These are phyloP conservation scores for Herpailurus yagouaroundi DNA, from an alignment of 2,113 vertebrate species.

Conservation along the genomic window DNA sequence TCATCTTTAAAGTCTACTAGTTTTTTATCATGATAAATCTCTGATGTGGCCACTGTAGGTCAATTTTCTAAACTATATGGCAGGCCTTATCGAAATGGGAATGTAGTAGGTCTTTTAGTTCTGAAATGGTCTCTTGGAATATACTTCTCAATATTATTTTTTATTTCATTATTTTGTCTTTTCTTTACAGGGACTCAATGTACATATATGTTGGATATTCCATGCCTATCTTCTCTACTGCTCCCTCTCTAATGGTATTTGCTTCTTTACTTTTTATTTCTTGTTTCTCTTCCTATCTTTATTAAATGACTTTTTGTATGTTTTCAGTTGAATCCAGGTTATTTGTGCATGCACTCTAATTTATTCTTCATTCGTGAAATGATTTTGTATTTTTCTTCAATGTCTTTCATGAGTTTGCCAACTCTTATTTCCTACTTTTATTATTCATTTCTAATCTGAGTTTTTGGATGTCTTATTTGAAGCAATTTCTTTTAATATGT, in stretches of 20 bases:
- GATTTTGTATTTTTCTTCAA: not conserved
- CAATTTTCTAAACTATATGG: not conserved
- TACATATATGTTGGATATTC: not conserved
- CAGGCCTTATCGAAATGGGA: not conserved
- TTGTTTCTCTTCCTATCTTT: not conserved
- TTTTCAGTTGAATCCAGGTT: not conserved
- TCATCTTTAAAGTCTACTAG: not conserved
- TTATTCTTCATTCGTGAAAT: not conserved
- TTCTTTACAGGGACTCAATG: not conserved
- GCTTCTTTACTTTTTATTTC: not conserved
- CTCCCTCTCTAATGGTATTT: not conserved
- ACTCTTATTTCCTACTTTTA: not conserved
- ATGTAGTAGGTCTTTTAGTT: not conserved
- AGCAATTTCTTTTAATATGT: not conserved
- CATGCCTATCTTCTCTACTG: not conserved
- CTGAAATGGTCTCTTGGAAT: not conserved
- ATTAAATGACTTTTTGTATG: not conserved
- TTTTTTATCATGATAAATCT: not conserved
- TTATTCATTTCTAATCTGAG: not conserved
- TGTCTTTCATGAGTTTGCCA: not conserved
- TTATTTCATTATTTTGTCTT: not conserved
- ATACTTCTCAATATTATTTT: not conserved
- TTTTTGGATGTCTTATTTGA: not conserved
- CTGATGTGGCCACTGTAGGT: not conserved
- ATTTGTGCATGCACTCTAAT: not conserved